Base-by-base conservation (phyloP, 2,797 vertebrate species). In the Diceros bicornis region DNA sequence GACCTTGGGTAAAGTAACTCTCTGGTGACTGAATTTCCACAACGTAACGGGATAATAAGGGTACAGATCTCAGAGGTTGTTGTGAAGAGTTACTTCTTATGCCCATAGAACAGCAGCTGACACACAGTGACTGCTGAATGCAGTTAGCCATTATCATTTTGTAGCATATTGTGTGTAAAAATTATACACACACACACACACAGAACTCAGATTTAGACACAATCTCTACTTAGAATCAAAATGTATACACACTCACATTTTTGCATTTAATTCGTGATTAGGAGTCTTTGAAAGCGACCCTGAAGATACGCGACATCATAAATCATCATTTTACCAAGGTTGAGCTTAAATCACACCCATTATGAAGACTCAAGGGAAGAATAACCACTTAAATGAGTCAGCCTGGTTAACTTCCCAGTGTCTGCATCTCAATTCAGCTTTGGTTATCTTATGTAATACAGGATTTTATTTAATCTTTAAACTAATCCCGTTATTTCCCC, bases 21-120 rank as follows among this genome's bases (percentile, higher is more conserved):
- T 57, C 74, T 61, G 61, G 23, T 88, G 64, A 47, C 23, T 96
- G 37, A 7, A 10, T 79, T 69, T 94, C 13, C 66, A 84, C 27
- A 74, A 41, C 4, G 4, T 25, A 52, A 91, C 64, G 1, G 34
- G 3, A 7, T 52, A 18, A 69, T 44, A 34, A 62, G 25, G 6
- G 27, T 6, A 32, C 3, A 23, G 44, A 2, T 27, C 21, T 4
- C 34, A 18, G 20, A 2, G 17, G 8, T n/a, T 34, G 2, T 17
- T 64, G 32, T 62, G 44, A 61, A 91, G 44, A 64, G 59, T 37
- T 77, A 62, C n/a, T 86, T 78, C 41, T 57, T 82, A 82, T 81
- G 34, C 12, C n/a, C 11, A 55, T 1, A 47, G 50, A 71, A 62
- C 29, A 55, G 20, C 16, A 44, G 16, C 21, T 55, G 25, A 12